Conservation (phyloP, 2,797 vertebrate genomes). For the Sciurus carolinensis region DNA sequence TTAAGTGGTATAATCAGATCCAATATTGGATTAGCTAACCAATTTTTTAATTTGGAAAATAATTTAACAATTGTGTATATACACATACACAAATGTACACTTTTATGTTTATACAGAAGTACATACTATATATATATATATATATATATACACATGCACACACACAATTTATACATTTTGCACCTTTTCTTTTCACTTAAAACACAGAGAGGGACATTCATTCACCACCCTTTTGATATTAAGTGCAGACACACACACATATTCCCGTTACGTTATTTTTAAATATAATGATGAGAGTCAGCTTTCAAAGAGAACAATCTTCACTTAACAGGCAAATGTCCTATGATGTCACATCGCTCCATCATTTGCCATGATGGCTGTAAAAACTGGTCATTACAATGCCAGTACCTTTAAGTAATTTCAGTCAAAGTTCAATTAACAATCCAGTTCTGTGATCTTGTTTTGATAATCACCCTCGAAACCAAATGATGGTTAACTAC, state of each 20-base stretch:
- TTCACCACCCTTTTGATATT: background rate
- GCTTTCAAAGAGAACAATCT: background rate
- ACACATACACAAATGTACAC: background rate
- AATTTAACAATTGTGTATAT: background rate
- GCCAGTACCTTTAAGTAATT: background rate
- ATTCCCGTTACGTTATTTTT: background rate
- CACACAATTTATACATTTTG: background rate
- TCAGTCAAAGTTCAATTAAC: conserved; percentile 45
- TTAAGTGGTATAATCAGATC: background rate
- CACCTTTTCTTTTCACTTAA: conserved; percentile 1
- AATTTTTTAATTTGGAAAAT: conserved; percentile 26
- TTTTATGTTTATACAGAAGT: background rate
- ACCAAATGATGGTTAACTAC: conserved; percentile 55
- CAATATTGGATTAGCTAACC: background rate
- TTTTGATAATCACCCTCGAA: conserved; percentile 41
- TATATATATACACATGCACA: background rate
- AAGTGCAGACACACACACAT: background rate
- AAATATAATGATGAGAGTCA: background rate
- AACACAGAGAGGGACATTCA: background rate
- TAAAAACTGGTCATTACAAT: conserved; percentile 9
- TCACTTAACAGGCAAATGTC: background rate
- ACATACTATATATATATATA: background rate
- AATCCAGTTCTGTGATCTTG: background rate
- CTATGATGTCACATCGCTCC: background rate
- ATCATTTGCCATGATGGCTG: background rate